Conservation (phyloP, 2,888 invertebrate genomes). For the Sphecodes monilicornis region DNA sequence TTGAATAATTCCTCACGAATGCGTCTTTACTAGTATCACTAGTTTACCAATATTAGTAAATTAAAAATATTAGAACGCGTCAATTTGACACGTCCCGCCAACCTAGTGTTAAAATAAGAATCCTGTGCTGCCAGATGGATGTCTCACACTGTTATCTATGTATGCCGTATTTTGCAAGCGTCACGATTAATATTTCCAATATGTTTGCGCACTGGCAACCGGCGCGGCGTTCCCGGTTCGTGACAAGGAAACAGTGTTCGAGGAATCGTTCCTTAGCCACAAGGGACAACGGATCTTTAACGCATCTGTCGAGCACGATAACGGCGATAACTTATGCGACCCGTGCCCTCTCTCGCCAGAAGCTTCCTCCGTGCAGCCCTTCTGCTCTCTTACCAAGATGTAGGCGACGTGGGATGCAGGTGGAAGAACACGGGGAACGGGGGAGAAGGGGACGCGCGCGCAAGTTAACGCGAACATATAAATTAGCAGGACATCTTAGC, state of each 20-base stretch:
- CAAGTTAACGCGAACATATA: constrained; percentile 84
- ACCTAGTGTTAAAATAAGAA: not conserved
- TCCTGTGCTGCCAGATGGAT: not conserved
- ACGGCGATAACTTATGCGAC: constrained; percentile 83
- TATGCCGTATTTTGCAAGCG: not conserved
- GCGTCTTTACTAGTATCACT: too few relatives aligned
- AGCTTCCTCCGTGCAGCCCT: constrained; percentile 75
- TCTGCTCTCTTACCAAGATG: constrained; percentile 58
- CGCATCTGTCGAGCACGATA: constrained; percentile 82
- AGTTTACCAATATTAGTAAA: not conserved
- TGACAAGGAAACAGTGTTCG: constrained; percentile 1
- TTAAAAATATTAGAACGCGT: not conserved
- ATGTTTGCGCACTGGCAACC: not conserved
- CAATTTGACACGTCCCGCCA: too few relatives aligned
- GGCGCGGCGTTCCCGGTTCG: not conserved
- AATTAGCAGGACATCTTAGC: constrained; percentile 84
- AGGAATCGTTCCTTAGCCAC: constrained; percentile 59
- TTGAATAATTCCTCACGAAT: not conserved
- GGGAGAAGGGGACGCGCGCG: constrained; percentile 57
- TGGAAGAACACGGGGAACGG: constrained; percentile 54
- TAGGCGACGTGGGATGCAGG: constrained; percentile 66
- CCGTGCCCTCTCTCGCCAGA: constrained; percentile 80
- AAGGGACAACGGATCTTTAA: constrained; percentile 79
- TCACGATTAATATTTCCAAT: not conserved
- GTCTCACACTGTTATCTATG: not conserved